A percentile compares a stretch with the other conserved stretches of the same genome.
Evolutionary conservation across 2,888 invertebrate species (phyloP).

Genomic region (Uropetala carovei): DNA sequence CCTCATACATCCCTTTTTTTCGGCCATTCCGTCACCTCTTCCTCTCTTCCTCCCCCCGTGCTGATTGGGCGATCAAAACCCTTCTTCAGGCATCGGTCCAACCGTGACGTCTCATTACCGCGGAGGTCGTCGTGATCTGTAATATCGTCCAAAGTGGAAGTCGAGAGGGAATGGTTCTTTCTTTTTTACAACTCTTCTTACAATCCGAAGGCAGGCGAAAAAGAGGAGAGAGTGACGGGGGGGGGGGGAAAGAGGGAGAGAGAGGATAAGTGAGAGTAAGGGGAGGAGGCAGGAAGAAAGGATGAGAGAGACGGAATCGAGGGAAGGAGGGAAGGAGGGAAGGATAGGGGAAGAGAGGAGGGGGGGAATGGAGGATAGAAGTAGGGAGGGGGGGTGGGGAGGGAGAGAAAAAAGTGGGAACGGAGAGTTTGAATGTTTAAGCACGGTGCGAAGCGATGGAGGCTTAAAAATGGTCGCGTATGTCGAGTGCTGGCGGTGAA

Average conservation of each 20-base stretch:
- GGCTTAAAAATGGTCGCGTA: neutral
- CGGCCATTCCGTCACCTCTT: too few relatives aligned
- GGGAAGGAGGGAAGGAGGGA: neutral
- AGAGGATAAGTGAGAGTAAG: neutral
- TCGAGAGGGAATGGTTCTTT: too few relatives aligned
- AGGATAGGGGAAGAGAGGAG: neutral
- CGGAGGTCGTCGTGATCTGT: too few relatives aligned
- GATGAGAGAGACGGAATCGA: neutral
- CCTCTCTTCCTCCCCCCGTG: too few relatives aligned
- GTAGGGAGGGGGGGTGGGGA: neutral
- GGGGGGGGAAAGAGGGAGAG: neutral
- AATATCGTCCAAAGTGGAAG: too few relatives aligned
- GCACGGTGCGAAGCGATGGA: neutral
- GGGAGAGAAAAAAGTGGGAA: too few relatives aligned
- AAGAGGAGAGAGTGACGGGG: neutral
- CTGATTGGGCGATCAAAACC: too few relatives aligned
- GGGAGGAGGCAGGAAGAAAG: neutral
- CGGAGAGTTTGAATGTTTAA: neutral
- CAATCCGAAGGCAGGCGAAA: too few relatives aligned
- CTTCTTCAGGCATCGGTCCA: too few relatives aligned
- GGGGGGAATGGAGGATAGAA: neutral
- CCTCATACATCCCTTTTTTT: too few relatives aligned
- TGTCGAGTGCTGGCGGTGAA: neutral
- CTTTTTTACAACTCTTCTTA: too few relatives aligned
- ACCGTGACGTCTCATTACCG: too few relatives aligned